Base-by-base conservation (phyloP, 2,113 vertebrate species). In the Saccopteryx bilineata region DNA sequence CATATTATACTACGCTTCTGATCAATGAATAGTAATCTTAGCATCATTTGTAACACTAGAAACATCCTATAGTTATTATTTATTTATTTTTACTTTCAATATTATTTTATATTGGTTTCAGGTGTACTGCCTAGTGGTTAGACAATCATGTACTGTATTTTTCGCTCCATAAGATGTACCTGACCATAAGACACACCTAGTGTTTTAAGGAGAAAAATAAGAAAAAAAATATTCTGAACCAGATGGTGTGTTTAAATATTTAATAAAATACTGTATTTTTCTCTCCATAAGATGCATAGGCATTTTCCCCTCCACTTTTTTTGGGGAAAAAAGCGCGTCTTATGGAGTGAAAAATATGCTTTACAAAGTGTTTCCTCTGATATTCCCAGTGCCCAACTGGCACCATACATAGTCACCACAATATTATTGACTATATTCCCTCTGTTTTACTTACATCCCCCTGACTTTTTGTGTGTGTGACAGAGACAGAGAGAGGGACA, bases 11-110 rank as follows among this genome's bases (percentile, higher is more conserved):
- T 87, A 72, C 8, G 46, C 76, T 56, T 72, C 65, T 78, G 75
- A 1, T 72, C 72, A 74, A 63, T 87, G 54, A 69, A 48, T 39
- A 61, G 52, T 90, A 23, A 86, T 87, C 23, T 58, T 56, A n/a
- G 39, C 61, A 84, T 87, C 54, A 78, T 66, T 68, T 81, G 24
- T 81, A 93, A 52, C 78, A 24, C 15, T 87, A 50, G 72, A 83
- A 89, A 46, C 14, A 76, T 14, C 13, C 9, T 31, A 24, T 56
- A 71, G 87, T 91, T 87, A 74, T 54, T 54, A 31, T 54, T 76
- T 76, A n/a, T 76, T 54, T 75, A 17, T 68, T n/a, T 76, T 54
- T 54, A n/a, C 50, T 76, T 76, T 19, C 26, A 54, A 19, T 54
- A 31, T 76, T 76, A 76, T 52, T 54, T 76, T 10, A 50, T 54